Evolutionary conservation across 2,888 invertebrate species (phyloP), one percentile per base, ranked within the genome.

Genomic region (Acleris literana): DNA sequence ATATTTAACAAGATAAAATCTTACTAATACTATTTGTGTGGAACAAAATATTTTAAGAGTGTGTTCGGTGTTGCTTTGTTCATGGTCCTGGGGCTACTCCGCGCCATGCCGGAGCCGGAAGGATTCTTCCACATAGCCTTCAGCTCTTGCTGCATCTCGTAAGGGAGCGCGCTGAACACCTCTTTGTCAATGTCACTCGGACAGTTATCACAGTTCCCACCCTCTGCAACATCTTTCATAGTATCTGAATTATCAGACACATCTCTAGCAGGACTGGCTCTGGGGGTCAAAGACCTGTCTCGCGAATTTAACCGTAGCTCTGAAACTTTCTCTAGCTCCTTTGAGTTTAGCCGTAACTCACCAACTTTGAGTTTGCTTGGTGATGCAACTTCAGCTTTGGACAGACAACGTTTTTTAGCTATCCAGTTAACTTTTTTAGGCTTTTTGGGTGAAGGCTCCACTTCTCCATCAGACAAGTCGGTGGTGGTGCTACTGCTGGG

Each of bases 361-460:
- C 95, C 94, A 18, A 95, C 95, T 74, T 94, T 93, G 73, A 95
- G 82, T 78, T 95, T 95, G 76, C 95, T 95, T 1, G 95, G 95
- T 16, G 95, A 95, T 51, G 95, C 94, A 69, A 94, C 94, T 73
- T 90, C 92, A 69, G 88, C 89, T 75, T 90, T 91, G 5, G 90
- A 84, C 54, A 92, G 80, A 81, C 92, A 92, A 74, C 92, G 77
- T 74, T 87, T 83, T 78, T 92, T 92, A 59, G 92, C 92, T 78
- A 92, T 92, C 92, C 91, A 91, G 70, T 84, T 90, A 7, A 89
- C 92, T 76, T 92, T 92, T 76, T 92, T 92, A 54, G 94, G 94
- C 82, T 96, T 96, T 84, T 96, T 96, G n/a, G 96, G 95, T 5
- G 95, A 95, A 0, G 96, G 96, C 78, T 96, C 96, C 3, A 95